Conservation (phyloP, 1,140 invertebrate genomes). For the Pristionchus pacificus region DNA sequence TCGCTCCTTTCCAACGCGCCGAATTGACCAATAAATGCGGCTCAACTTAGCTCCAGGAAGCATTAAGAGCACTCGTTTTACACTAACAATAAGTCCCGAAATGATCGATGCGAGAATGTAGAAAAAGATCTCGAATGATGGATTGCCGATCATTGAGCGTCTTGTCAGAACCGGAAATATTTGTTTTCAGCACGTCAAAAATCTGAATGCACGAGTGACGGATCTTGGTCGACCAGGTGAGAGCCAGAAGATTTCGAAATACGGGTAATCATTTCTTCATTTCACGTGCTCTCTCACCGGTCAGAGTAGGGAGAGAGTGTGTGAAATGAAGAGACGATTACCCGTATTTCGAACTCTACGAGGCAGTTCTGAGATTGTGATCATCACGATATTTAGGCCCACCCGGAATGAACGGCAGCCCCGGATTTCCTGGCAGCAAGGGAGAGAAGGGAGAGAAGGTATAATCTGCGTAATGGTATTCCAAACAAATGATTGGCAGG, state of each 20-base stretch:
- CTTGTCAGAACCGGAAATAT: background rate
- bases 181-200: conserved; percentile 32
- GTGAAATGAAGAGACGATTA: too few relatives aligned
- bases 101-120: background rate
- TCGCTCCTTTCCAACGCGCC: background rate
- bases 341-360: too few relatives aligned
- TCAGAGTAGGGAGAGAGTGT: too few relatives aligned
- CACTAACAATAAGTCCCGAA: too few relatives aligned
- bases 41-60: too few relatives aligned
- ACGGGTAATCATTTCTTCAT: too few relatives aligned
- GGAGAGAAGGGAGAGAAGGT: conserved; percentile 29
- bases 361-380: too few relatives aligned
- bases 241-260: too few relatives aligned
- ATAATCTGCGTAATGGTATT: background rate
- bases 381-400: too few relatives aligned
- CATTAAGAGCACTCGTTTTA: too few relatives aligned
- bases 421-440: conserved; percentile 28
- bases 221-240: conserved; percentile 27
- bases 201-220: conserved; percentile 29
- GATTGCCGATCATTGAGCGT: background rate
- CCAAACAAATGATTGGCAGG: conserved; percentile 8
- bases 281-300: too few relatives aligned
- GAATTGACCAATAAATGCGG: too few relatives aligned
- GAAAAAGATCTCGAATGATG: background rate
- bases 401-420: conserved; percentile 27